These are phyloP conservation scores for Calephelis virginiensis DNA, from an alignment of 1,140 invertebrate species.

Conservation along the genomic window DNA sequence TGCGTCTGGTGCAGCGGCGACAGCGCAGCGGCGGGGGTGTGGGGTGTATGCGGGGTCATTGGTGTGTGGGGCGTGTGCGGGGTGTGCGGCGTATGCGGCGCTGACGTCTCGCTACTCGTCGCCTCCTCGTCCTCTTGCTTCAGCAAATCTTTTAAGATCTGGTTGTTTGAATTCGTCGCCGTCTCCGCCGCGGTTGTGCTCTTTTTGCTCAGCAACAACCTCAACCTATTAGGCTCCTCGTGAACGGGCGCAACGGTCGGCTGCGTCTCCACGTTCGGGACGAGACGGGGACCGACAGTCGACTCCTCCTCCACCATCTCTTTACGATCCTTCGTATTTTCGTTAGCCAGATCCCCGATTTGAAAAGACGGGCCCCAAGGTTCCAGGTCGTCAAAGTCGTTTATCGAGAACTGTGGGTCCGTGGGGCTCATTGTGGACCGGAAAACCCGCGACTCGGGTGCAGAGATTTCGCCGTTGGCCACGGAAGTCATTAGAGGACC, in stretches of 20 bases:
- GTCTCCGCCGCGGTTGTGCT: constrained; percentile 48
- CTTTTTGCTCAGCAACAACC: constrained; percentile 83
- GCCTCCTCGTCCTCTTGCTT: constrained; percentile 92
- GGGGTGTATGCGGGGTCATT: constrained; percentile 78
- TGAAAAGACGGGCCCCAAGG: constrained; percentile 52
- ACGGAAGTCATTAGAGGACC: constrained; percentile 83
- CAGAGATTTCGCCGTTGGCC: constrained; percentile 79
- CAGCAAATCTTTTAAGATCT: constrained; percentile 87
- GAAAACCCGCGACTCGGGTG: constrained; percentile 42
- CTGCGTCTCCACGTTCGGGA: constrained; percentile 50
- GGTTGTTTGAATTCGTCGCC: constrained; percentile 59
- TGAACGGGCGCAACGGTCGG: constrained; percentile 64
- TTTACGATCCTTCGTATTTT: constrained; percentile 59
- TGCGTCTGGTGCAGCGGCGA: constrained; percentile 66
- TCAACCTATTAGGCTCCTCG: constrained; percentile 82
- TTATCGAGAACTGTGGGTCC: constrained; percentile 55
- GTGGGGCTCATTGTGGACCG: constrained; percentile 51
- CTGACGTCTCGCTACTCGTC: constrained; percentile 61
- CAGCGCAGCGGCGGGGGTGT: constrained; percentile 75
- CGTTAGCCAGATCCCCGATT: constrained; percentile 51
- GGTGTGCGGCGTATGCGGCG: constrained; percentile 63
- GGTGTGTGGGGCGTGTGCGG: constrained; percentile 65
- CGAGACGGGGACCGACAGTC: neutral
- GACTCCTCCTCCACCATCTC: constrained; percentile 30
- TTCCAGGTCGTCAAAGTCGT: constrained; percentile 82